Base-by-base conservation (phyloP, 2,113 vertebrate genomes). In the Fulica atra region DNA sequence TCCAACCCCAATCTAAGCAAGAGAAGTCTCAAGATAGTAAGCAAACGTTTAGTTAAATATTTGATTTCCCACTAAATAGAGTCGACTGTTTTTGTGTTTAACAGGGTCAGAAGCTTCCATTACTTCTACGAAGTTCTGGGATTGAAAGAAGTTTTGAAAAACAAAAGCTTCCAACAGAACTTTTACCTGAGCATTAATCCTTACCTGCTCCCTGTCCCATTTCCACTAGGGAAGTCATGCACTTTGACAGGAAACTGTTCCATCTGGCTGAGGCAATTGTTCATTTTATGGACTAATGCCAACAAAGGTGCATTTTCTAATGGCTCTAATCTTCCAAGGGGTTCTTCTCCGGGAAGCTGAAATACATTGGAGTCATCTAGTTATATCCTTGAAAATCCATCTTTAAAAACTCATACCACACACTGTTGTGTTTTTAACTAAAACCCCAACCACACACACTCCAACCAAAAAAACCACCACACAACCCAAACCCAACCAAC, bases 221-320 rank as follows among this genome's bases (percentile, higher is more conserved):
- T 99, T 72, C 99, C 99, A 97, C 99, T 99, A 68, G 99, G 99
- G 70, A 99, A 99, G 96, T 99, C 99, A 72, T 99, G 99, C 48
- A 99, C 99, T 98, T 99, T 99, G 92, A 99, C 99, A 88, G 99
- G 99, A 95, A 99, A 99, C 87, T 99, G 99, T 76, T 99, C 99
- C 99, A 99, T 99, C 96, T 99, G 99, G 97, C 99, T 99, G 88
- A 99, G 98, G 96, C 99, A 99, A 97, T 99, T 99, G 98, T 99
- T 99, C 99, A 99, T 99, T 97, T 99, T 99, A 98, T 99, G 99
- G 97, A 99, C 99, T 94, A 99, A 98, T 5, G 99, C 98, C 96
- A 99, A 95, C 86, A 99, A 99, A 71, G 99, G 98, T 59, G 98
- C 98, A 54, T 99, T 99, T 95, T 99, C 99, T 93, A 98, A 93